Evolutionary conservation across 2,113 vertebrate genomes (phyloP).

Genomic region (Microcebus lehilahytsara): DNA sequence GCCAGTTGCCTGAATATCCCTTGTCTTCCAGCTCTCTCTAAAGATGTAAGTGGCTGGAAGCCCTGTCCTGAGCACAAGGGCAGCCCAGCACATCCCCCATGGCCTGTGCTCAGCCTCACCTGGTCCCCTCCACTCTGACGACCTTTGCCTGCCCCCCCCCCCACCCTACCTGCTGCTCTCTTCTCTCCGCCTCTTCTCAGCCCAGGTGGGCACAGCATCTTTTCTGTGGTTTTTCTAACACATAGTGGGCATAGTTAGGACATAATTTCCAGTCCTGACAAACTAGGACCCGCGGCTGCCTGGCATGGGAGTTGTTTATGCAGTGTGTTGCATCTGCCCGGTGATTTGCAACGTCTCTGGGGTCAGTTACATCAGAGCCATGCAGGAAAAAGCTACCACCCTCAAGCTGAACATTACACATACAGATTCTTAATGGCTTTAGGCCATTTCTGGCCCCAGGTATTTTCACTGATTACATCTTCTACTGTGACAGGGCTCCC

Average conservation of each 20-base stretch:
- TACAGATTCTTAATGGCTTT: background rate
- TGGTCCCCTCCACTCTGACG: background rate
- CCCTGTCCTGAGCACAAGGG: background rate
- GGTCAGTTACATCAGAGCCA: background rate
- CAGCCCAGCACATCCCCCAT: accelerated
- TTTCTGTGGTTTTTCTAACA: background rate
- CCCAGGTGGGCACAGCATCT: background rate
- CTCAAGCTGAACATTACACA: too few species aligned
- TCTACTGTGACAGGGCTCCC: background rate
- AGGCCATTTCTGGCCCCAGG: background rate
- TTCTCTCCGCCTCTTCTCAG: background rate
- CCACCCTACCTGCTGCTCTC: background rate
- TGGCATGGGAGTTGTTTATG: accelerated
- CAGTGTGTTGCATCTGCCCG: background rate
- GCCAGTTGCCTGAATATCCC: background rate
- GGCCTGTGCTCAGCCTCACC: accelerated
- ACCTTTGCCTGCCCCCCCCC: accelerated
- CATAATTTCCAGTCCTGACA: background rate
- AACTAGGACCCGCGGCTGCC: accelerated
- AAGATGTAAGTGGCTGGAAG: background rate
- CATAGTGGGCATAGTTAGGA: background rate
- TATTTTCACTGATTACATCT: background rate
- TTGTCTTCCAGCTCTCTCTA: background rate
- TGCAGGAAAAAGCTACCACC: background rate
- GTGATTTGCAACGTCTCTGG: too few species aligned